Conservation (phyloP, 2,113 vertebrate species). For the Hassar affinis region DNA sequence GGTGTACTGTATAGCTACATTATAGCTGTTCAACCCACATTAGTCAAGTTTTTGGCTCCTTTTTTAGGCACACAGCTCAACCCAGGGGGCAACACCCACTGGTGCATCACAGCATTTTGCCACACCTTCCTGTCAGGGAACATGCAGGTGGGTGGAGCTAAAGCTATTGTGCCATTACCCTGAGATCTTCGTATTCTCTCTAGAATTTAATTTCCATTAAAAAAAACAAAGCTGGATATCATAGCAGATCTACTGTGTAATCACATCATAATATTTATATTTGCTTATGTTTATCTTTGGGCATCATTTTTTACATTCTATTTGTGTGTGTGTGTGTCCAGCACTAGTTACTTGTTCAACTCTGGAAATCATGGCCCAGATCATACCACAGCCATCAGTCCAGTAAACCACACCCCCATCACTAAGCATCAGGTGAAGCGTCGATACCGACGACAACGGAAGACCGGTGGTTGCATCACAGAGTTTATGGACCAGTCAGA, state of each 20-base stretch:
- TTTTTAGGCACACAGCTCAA: constrained; percentile 5
- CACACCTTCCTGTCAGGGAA: background rate
- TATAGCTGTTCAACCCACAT: background rate
- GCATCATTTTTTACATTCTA: constrained; percentile 3
- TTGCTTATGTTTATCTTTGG: background rate
- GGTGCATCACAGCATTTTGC: background rate
- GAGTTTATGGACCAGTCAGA: constrained; percentile 48
- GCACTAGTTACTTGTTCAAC: constrained; percentile 75
- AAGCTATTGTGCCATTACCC: background rate
- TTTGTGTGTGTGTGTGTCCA: constrained; percentile 62
- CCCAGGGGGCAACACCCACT: background rate
- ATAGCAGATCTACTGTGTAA: background rate
- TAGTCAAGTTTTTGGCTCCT: background rate
- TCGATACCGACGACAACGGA: constrained; percentile 76
- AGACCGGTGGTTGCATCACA: constrained; percentile 44
- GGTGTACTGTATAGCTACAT: background rate
- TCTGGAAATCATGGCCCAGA: constrained; percentile 81
- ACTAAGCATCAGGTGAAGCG: constrained; percentile 81
- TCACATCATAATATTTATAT: background rate
- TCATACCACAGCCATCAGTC: constrained; percentile 67
- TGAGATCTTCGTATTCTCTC: background rate
- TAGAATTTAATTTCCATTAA: background rate
- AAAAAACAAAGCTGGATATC: background rate
- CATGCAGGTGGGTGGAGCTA: constrained; percentile 11
- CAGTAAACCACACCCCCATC: constrained; percentile 68